Conservation (phyloP, 2,888 invertebrate species). For the Phyllotreta striolata region DNA sequence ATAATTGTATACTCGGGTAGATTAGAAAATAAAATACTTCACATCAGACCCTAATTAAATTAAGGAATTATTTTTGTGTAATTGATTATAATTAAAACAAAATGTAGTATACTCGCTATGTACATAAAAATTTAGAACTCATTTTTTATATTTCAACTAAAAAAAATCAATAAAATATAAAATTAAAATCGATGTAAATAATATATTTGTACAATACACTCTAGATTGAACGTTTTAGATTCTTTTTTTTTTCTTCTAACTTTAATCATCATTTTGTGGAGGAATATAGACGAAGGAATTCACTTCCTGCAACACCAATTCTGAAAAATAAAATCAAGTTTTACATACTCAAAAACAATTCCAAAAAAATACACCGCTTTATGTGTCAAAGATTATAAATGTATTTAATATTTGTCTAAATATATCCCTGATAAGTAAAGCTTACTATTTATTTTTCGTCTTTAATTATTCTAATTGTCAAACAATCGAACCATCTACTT, state of each 20-base stretch:
- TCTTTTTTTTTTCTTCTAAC: conserved; percentile 22
- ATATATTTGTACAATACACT: conserved; percentile 43
- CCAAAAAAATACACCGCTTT: no score
- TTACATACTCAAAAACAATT: background rate
- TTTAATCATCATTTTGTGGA: conserved; percentile 58
- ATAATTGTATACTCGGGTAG: conserved; percentile 43
- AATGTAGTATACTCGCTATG: conserved; percentile 34
- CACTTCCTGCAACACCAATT: conserved; percentile 83
- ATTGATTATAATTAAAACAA: conserved; percentile 30
- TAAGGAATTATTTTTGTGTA: conserved; percentile 36
- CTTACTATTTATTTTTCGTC: no score
- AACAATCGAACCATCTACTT: no score
- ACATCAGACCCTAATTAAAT: conserved; percentile 34
- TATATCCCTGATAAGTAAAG: no score
- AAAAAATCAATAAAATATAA: conserved; percentile 19
- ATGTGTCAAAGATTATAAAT: no score
- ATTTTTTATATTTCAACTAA: conserved; percentile 31
- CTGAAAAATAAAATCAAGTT: conserved; percentile 62
- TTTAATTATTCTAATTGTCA: no score
- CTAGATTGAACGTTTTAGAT: conserved; percentile 32
- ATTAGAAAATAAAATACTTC: conserved; percentile 38
- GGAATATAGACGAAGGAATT: conserved; percentile 74
- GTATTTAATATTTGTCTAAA: no score
- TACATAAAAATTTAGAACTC: conserved; percentile 45
- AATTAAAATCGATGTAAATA: conserved; percentile 32